These are phyloP conservation scores for Ictalurus furcatus DNA, from an alignment of 2,113 vertebrate genomes.

Conservation along the genomic window DNA sequence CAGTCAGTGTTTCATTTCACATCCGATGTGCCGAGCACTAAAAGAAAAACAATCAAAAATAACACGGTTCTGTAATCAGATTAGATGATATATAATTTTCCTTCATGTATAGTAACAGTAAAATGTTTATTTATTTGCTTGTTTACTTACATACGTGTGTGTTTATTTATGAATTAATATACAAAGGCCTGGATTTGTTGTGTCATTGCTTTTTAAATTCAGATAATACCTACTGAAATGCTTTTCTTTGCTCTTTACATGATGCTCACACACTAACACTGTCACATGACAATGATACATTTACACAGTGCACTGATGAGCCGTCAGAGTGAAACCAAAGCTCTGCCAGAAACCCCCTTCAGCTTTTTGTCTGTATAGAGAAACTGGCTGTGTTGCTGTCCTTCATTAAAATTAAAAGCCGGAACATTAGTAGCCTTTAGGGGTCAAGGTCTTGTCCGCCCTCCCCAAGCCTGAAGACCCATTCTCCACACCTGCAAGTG, in stretches of 20 bases:
- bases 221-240: neutral
- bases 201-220: neutral
- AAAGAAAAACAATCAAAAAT: neutral
- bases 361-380: neutral
- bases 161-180: neutral
- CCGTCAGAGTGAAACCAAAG: neutral
- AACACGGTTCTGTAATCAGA: neutral
- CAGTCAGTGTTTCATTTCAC: neutral
- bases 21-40: neutral
- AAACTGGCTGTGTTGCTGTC: neutral
- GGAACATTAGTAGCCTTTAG: slow-evolving; percentile 47
- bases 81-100: neutral
- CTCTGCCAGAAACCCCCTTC: neutral
- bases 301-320: neutral
- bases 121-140: neutral
- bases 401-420: slow-evolving; percentile 57
- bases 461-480: slow-evolving; percentile 6
- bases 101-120: neutral
- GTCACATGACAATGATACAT: neutral
- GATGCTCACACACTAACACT: neutral
- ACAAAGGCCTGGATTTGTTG: neutral
- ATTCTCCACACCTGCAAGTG: slow-evolving; percentile 13
- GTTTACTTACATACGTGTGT: neutral
- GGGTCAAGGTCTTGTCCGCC: slow-evolving; percentile 28
- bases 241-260: neutral